Evolutionary conservation across 2,888 invertebrate genomes (phyloP).

Genomic region (Lycophotia porphyrea): DNA sequence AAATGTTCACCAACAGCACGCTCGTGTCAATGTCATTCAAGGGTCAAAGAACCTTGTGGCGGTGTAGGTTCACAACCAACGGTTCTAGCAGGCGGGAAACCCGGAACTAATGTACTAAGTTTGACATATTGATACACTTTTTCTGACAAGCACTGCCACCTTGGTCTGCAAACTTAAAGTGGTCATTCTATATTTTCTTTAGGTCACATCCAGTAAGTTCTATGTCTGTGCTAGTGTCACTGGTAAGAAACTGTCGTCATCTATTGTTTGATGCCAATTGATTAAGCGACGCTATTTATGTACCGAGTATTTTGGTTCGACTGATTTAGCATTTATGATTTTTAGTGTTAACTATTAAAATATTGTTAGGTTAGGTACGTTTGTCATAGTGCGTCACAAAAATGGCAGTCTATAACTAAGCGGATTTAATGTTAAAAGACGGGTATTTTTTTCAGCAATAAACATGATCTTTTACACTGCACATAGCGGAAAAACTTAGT

Average conservation of each 20-base stretch:
- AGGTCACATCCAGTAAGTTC: constrained; percentile 53
- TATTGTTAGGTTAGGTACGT: constrained; percentile 22
- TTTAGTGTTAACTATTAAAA: constrained; percentile 18
- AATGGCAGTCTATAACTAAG: neutral
- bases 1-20: neutral
- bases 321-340: constrained; percentile 44
- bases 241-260: constrained; percentile 63
- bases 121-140: neutral
- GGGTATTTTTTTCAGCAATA: neutral
- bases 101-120: neutral
- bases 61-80: neutral
- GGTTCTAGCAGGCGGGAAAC: neutral
- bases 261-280: constrained; percentile 72
- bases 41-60: neutral
- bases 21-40: neutral
- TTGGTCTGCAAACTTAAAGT: neutral
- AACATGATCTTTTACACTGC: neutral
- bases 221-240: constrained; percentile 55
- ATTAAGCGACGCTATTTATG: constrained; percentile 66
- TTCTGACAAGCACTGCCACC: neutral
- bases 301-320: constrained; percentile 59
- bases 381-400: constrained; percentile 1
- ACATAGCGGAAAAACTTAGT: neutral
- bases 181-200: neutral
- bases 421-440: neutral